Evolutionary conservation across 2,113 vertebrate genomes (phyloP), one percentile per base, ranked within the genome.

Genomic region (Delphinapterus leucas): DNA sequence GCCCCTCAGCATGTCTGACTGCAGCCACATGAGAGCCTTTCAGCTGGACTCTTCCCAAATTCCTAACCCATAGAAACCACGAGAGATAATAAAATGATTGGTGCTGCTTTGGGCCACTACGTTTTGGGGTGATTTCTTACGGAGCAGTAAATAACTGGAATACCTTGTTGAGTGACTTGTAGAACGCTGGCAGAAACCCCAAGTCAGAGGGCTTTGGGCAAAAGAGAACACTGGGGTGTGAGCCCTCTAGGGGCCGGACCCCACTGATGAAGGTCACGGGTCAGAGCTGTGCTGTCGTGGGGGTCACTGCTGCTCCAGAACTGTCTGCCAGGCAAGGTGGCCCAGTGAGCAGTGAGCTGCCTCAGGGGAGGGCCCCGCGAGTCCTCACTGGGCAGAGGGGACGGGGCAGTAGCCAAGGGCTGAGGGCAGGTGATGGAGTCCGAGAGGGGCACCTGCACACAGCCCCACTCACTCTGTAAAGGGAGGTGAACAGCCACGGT

Each of bases 191-290:
- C 65, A 85, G 88, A 88, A 94, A 73, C 33, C 41, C 65, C 38
- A 20, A 38, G 18, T 58, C 49, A 67, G 33, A 28, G 38, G 25
- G 26, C 53, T 81, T 38, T 58, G 17, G 20, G 71, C 44, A 73
- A n/a, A 28, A 31, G 14, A 44, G 36, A 15, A 5, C 3, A 20
- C 25, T n/a, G 55, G 17, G 0, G 1, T 2, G 7, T 4, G 3
- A 84, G 17, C 23, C 53, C 44, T 23, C 0, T 0, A 5, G 36
- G 41, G 65, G 6, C 84, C 6, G 25, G 41, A 23, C 4, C 38
- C 65, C 8, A 4, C 20, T 25, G 28, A 74, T 3, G 49, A 60
- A 38, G 21, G 9, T 20, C 25, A 1, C 28, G 33, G 33, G 23
- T 15, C 61, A 17, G 67, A 77, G 20, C 71, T 85, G 38, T 14